Conservation (phyloP, 2,888 invertebrate species). For the Agrilus biguttatus region DNA sequence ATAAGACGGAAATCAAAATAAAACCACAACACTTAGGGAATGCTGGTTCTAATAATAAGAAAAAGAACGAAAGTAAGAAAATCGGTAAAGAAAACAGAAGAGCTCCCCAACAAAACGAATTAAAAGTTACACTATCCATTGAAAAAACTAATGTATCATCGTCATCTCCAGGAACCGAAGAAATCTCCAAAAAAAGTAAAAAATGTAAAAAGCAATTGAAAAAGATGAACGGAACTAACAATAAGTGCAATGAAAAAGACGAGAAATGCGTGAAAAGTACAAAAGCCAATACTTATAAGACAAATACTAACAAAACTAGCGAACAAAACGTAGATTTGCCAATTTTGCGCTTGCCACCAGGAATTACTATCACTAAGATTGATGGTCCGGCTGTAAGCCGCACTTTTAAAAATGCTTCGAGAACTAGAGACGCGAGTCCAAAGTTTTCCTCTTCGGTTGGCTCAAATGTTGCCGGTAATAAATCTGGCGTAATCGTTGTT, state of each 20-base stretch:
- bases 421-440: conserved; percentile 16
- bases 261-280: conserved; percentile 6
- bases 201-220: conserved; percentile 7
- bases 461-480: conserved; percentile 24
- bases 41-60: conserved; percentile 5
- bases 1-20: conserved; percentile 6
- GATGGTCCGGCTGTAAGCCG: conserved; percentile 27
- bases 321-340: conserved; percentile 21
- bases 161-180: conserved; percentile 8
- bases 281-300: no score
- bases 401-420: conserved; percentile 14
- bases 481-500: conserved; percentile 44
- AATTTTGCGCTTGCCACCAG: conserved; percentile 26
- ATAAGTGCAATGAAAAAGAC: conserved; percentile 2
- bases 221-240: background rate
- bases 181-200: conserved; percentile 7
- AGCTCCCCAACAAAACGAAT: conserved; percentile 1
- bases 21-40: conserved; percentile 4
- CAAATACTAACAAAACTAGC: conserved; percentile 7
- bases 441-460: conserved; percentile 4
- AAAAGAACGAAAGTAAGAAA: conserved; percentile 4
- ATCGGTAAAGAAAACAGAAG: conserved; percentile 7
- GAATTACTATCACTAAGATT: conserved; percentile 35
- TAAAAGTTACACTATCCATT: conserved; percentile 8
- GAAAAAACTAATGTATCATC: conserved; percentile 3